A percentile compares a stretch with the other conserved stretches of the same genome.
phyloP scores from a whole-genome alignment of 2,797 vertebrate genomes.

The Sebastes nivosus region DNA sequence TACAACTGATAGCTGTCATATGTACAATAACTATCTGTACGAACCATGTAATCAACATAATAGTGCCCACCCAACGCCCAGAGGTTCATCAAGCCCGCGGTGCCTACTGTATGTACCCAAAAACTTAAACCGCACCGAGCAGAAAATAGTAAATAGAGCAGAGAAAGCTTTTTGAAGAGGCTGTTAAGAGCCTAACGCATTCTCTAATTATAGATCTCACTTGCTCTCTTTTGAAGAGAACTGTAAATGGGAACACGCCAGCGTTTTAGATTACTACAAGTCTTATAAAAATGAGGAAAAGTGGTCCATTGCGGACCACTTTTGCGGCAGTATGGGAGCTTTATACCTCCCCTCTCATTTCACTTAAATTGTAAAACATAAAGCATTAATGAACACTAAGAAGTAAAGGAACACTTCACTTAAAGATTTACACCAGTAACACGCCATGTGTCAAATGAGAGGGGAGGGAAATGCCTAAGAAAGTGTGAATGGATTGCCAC shows the following conservation, averaged over 20 bases:
- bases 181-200: constrained; percentile 76
- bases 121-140: constrained; percentile 69
- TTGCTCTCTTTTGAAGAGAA: constrained; percentile 78
- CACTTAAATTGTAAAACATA: constrained; percentile 70
- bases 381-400: constrained; percentile 78
- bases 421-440: constrained; percentile 55
- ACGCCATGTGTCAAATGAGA: constrained; percentile 77
- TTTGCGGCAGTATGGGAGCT: constrained; percentile 47
- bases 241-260: constrained; percentile 79
- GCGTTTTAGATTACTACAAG: constrained; percentile 74
- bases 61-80: constrained; percentile 71
- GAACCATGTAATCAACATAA: constrained; percentile 64
- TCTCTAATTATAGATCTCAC: constrained; percentile 85
- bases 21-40: constrained; percentile 48
- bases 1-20: constrained; percentile 54
- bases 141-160: constrained; percentile 79
- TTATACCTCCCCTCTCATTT: constrained; percentile 78
- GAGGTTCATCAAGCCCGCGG: constrained; percentile 54
- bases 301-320: constrained; percentile 46
- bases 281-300: constrained; percentile 75
- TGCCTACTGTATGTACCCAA: constrained; percentile 65
- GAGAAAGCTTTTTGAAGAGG: constrained; percentile 81
- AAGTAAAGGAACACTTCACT: constrained; percentile 77
- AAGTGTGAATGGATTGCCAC: constrained; percentile 63
- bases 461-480: constrained; percentile 66